A percentile compares a stretch with the other conserved stretches of the same genome.
These are phyloP conservation scores for Oncorhynchus nerka DNA, from an alignment of 2,113 vertebrate genomes.

Conservation along the genomic window DNA sequence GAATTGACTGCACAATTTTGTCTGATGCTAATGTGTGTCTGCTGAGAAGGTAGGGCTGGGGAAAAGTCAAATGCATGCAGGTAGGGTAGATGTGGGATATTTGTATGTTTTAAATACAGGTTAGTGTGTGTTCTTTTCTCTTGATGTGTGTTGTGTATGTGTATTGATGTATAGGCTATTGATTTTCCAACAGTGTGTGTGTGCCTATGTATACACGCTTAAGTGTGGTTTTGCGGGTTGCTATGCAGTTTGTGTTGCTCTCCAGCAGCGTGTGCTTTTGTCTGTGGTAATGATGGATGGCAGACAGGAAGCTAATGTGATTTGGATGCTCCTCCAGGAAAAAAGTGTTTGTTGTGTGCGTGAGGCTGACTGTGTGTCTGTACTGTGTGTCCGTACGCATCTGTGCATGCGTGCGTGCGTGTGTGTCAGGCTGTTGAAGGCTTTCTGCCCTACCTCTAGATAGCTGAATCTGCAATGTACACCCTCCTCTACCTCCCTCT, in stretches of 20 bases:
- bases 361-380: conserved; percentile 51
- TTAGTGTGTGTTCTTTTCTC: background rate
- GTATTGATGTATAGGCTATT: conserved; percentile 35
- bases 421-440: background rate
- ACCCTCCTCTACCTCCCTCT: conserved; percentile 37
- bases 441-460: conserved; percentile 11
- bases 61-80: conserved; percentile 19
- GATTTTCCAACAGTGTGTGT: conserved; percentile 58
- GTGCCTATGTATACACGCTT: background rate
- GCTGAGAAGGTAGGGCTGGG: conserved; percentile 18
- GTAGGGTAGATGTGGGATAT: conserved; percentile 57
- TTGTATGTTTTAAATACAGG: conserved; percentile 7
- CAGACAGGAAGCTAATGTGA: conserved; percentile 73
- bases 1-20: conserved; percentile 32
- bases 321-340: conserved; percentile 71
- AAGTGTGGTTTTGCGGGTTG: conserved; percentile 56
- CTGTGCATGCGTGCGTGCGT: background rate
- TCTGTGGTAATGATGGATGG: conserved; percentile 78
- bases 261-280: conserved; percentile 59
- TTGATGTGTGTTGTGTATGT: conserved; percentile 12
- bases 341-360: conserved; percentile 17
- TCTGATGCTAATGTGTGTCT: conserved; percentile 35
- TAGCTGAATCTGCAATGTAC: conserved; percentile 55
- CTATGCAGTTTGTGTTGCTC: conserved; percentile 65
- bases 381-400: conserved; percentile 9